These are phyloP conservation scores for Poeciliopsis infans DNA, from an alignment of 2,797 vertebrate species.

Conservation along the genomic window DNA sequence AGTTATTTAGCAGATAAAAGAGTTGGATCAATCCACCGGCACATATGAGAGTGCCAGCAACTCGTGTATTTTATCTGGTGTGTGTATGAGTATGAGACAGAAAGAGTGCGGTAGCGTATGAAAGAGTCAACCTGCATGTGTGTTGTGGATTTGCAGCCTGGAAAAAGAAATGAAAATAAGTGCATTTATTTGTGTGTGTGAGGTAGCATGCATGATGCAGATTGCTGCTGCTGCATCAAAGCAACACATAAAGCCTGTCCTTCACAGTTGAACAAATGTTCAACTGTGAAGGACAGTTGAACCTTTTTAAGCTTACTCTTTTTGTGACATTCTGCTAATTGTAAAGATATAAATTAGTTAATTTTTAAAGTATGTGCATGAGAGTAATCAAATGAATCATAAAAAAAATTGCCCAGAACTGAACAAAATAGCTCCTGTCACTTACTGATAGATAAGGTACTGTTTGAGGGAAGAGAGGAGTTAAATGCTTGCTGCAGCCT, in stretches of 20 bases:
- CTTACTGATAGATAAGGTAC: constrained; percentile 42
- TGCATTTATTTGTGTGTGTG: neutral
- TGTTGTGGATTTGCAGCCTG: constrained; percentile 12
- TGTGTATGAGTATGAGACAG: constrained; percentile 14
- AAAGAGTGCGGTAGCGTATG: constrained; percentile 21
- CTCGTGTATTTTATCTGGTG: constrained; percentile 70
- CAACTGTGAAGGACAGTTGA: too few species aligned
- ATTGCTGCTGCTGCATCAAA: constrained; percentile 43
- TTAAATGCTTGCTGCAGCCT: constrained; percentile 15
- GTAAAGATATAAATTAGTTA: constrained; percentile 67
- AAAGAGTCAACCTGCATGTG: constrained; percentile 40
- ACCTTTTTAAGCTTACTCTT: constrained; percentile 48
- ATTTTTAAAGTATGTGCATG: constrained; percentile 43
- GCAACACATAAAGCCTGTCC: constrained; percentile 41
- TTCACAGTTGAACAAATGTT: constrained; percentile 59
- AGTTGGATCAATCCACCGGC: constrained; percentile 77
- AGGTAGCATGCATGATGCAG: constrained; percentile 30
- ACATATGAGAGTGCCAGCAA: constrained; percentile 75
- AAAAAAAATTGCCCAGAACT: constrained; percentile 46
- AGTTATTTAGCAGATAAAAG: constrained; percentile 84
- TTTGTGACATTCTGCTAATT: constrained; percentile 49
- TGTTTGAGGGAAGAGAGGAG: constrained; percentile 25
- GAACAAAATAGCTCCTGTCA: constrained; percentile 27
- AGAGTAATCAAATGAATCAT: constrained; percentile 44
- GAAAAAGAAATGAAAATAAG: neutral